Evolutionary conservation across 1,140 invertebrate genomes (phyloP).

Genomic region (Formica selysi): DNA sequence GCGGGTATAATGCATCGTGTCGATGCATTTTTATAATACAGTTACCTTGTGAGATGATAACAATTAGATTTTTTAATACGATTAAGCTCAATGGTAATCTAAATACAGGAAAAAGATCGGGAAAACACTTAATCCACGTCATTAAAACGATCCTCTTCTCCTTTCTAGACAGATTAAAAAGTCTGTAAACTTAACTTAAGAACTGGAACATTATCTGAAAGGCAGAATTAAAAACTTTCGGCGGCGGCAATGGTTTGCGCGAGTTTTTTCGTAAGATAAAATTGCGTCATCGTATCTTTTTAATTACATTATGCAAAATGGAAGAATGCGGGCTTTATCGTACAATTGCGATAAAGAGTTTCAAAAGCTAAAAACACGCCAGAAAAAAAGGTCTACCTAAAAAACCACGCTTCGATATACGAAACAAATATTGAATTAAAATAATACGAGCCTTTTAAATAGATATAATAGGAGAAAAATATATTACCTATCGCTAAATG

Average conservation of each 20-base stretch:
- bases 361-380: background rate
- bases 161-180: slow-evolving; percentile 8
- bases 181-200: background rate
- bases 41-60: slow-evolving; percentile 2
- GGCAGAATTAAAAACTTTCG: slow-evolving; percentile 16
- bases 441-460: background rate
- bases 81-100: background rate
- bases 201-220: background rate
- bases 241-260: background rate
- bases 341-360: background rate
- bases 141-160: slow-evolving; percentile 24
- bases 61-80: background rate
- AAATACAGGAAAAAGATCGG: background rate
- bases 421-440: background rate
- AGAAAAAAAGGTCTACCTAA: background rate
- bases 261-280: background rate
- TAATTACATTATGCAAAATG: slow-evolving; percentile 18
- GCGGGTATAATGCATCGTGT: background rate
- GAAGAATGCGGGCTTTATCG: background rate
- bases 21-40: too few relatives aligned
- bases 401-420: background rate
- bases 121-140: background rate
- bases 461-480: background rate
- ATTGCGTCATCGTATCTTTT: background rate
- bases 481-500: background rate